These are phyloP conservation scores for Diadumene lineata DNA, from an alignment of 92 coral and sea anemone species.

Conservation along the genomic window DNA sequence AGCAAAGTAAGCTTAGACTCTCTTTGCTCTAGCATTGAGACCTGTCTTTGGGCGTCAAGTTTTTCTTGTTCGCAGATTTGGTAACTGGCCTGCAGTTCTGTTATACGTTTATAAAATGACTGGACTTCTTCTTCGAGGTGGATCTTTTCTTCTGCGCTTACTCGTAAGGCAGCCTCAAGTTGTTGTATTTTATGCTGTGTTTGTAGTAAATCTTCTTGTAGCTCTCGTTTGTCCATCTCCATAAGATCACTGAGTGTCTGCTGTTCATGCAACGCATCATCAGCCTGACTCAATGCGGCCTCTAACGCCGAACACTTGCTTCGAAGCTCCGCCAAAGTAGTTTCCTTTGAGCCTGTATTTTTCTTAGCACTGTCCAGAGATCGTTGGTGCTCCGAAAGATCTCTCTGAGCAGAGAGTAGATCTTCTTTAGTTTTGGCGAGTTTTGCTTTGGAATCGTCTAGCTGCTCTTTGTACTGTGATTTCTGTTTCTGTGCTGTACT, in stretches of 20 bases:
- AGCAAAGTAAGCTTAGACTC: slow-evolving; percentile 61
- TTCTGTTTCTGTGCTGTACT: slow-evolving; percentile 67
- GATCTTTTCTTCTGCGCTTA: slow-evolving; percentile 75
- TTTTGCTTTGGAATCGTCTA: slow-evolving; percentile 84
- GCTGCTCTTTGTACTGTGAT: slow-evolving; percentile 77
- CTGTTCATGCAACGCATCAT: slow-evolving; percentile 65
- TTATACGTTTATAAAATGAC: slow-evolving; percentile 80
- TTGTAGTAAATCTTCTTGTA: slow-evolving; percentile 82
- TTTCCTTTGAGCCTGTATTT: slow-evolving; percentile 63
- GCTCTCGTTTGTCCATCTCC: slow-evolving; percentile 72
- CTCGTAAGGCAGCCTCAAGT: slow-evolving; percentile 72
- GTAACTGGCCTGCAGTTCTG: slow-evolving; percentile 85
- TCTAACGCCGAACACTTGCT: slow-evolving; percentile 64
- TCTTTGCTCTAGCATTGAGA: slow-evolving; percentile 75
- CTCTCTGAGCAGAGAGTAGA: slow-evolving; percentile 63
- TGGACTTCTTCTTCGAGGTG: slow-evolving; percentile 84
- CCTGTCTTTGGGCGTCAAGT: slow-evolving; percentile 81
- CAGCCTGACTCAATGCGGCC: slow-evolving; percentile 53
- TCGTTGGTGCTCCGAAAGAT: slow-evolving; percentile 72
- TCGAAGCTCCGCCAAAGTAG: slow-evolving; percentile 50
- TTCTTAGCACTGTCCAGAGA: slow-evolving; percentile 69
- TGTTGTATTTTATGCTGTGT: slow-evolving; percentile 80
- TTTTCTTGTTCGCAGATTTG: slow-evolving; percentile 88
- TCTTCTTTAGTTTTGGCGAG: slow-evolving; percentile 83
- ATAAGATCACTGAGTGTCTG: slow-evolving; percentile 78